Evolutionary conservation across 1,140 invertebrate genomes (phyloP), one percentile per base, ranked within the genome.

Genomic region (Euura lappo): DNA sequence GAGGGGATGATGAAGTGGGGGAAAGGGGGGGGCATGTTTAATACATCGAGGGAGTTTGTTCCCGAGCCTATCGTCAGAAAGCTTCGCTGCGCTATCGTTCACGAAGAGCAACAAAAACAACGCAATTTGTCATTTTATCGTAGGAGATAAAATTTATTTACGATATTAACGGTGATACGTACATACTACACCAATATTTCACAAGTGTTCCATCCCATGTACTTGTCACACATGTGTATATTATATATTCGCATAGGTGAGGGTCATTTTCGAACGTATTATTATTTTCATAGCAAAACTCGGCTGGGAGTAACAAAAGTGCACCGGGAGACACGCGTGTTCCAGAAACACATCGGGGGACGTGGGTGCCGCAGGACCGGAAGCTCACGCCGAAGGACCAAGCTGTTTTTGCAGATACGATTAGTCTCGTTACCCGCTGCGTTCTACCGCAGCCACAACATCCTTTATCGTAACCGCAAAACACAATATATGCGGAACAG

Each of bases 61-160:
- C 51, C 51, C 51, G 13, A 60, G 51, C 51, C 51, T 60, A 60
- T 60, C 51, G 51, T 60, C 51, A 60, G 6, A 5, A 8, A 8
- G 51, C 3, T 60, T 6, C 51, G 51, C 6, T 60, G 6, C 51
- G 51, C 51, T 60, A 60, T 60, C 51, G 51, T n/a, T 8, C 1
- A 28, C 28, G 28, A 28, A 28, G 28, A 28, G 47, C 6, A 28
- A 44, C 8, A 68, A 68, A 68, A 68, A 8, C 46, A 65, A 47
- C 76, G 64, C 78, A 72, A 79, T 79, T 79, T 79, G 79, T 79
- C 79, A 75, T 73, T 75, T 79, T 72, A 51, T 76, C 74, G 74
- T 68, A 44, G 60, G 64, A 79, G 78, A 77, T 77, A 79, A 77
- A 73, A 75, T 70, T 79, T 79, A 79, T 79, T 79, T 74, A 79